Percentiles rank a stretch among this genome's conserved stretches.
phyloP scores from a whole-genome alignment of 2,888 invertebrate genomes.

The Eumacrocentrus americanus region DNA sequence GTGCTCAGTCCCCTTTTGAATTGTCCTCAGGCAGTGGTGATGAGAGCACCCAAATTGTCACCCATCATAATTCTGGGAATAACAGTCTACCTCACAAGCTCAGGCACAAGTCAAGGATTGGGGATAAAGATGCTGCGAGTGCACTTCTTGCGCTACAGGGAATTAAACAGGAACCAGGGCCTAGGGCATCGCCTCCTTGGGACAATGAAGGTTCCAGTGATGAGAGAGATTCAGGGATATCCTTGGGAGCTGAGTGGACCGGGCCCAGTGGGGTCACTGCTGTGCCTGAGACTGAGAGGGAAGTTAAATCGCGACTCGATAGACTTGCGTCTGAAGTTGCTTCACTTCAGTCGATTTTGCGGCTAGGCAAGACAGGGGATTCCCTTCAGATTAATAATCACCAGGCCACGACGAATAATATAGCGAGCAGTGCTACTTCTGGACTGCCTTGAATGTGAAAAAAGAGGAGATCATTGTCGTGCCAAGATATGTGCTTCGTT shows the following conservation, averaged over 20 bases:
- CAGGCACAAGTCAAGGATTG: conserved; percentile 88
- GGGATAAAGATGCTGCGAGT: conserved; percentile 86
- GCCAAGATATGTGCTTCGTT: conserved; percentile 25
- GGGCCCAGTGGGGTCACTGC: conserved; percentile 57
- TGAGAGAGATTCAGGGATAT: conserved; percentile 89
- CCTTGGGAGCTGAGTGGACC: conserved; percentile 75
- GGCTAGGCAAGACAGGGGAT: conserved; percentile 64
- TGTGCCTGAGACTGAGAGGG: conserved; percentile 71
- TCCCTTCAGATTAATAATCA: conserved; percentile 29
- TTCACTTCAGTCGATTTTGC: conserved; percentile 83
- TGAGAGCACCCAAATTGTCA: conserved; percentile 64
- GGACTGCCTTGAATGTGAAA: conserved; percentile 12
- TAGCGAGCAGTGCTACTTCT: conserved; percentile 30
- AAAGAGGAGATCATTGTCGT: conserved; percentile 11
- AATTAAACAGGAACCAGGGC: conserved; percentile 85
- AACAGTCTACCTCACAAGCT: conserved; percentile 88
- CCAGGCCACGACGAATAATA: conserved; percentile 27
- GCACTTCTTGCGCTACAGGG: conserved; percentile 82
- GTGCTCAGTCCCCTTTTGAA: conserved; percentile 79
- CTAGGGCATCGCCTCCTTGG: conserved; percentile 82
- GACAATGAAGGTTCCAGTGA: conserved; percentile 90
- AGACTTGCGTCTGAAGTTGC: conserved; percentile 91
- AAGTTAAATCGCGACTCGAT: conserved; percentile 84
- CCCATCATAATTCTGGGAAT: conserved; percentile 67
- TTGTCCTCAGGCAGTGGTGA: conserved; percentile 77